phyloP scores from a whole-genome alignment of 2,113 vertebrate species.

The Alectura lathami region DNA sequence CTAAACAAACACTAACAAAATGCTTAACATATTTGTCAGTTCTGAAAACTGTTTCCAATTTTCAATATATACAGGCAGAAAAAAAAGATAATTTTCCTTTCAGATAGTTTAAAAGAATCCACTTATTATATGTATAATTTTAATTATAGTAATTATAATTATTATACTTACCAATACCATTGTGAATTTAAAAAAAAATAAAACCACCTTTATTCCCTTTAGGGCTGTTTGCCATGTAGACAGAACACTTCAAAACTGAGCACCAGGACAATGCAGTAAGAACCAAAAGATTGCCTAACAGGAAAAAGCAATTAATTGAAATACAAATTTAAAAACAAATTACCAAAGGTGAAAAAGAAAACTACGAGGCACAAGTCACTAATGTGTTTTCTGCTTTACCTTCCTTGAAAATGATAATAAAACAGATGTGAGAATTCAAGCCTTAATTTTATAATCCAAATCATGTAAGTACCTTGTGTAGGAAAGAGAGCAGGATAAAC shows the following conservation, averaged over 20 bases:
- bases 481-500: background rate
- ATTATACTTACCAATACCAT: background rate
- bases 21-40: background rate
- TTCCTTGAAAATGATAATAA: background rate
- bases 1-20: background rate
- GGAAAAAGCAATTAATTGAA: background rate
- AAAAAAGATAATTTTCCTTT: background rate
- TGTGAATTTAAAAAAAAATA: background rate
- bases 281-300: background rate
- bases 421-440: background rate
- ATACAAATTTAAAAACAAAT: background rate
- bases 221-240: background rate
- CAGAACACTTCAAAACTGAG: background rate
- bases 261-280: background rate
- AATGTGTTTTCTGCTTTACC: background rate
- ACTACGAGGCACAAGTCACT: background rate
- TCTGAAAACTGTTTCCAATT: background rate
- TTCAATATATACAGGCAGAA: background rate
- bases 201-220: background rate
- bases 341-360: background rate
- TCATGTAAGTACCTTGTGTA: background rate
- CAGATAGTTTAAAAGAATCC: background rate
- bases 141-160: background rate
- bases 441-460: background rate
- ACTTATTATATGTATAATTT: background rate